A percentile compares a stretch with the other conserved stretches of the same genome.
Evolutionary conservation across 1,140 invertebrate species (phyloP).

Genomic region (Drosophila neocordata): DNA sequence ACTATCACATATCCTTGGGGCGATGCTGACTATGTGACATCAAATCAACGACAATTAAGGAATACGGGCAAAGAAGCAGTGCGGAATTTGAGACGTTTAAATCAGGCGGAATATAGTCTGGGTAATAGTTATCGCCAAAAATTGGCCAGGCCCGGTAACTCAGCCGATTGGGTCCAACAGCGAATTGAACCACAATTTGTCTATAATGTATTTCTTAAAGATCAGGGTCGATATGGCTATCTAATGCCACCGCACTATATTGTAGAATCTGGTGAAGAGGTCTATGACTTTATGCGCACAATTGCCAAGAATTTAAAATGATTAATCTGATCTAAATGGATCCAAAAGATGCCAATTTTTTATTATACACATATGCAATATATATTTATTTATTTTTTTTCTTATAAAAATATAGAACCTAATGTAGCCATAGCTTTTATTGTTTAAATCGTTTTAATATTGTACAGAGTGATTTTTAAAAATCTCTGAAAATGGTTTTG

Average conservation of each 20-base stretch:
- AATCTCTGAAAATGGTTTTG: no score
- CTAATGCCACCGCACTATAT: slow-evolving; percentile 90
- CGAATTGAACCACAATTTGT: slow-evolving; percentile 87
- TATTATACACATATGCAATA: neutral
- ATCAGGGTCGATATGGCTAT: slow-evolving; percentile 90
- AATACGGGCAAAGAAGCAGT: slow-evolving; percentile 58
- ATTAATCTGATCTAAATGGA: no score
- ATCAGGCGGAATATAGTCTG: slow-evolving; percentile 73
- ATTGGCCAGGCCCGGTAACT: slow-evolving; percentile 83
- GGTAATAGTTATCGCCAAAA: slow-evolving; percentile 75
- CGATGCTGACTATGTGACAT: slow-evolving; percentile 70
- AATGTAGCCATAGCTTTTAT: no score
- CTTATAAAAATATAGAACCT: neutral
- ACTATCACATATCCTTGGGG: slow-evolving; percentile 84
- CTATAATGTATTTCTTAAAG: slow-evolving; percentile 92
- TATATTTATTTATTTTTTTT: slow-evolving; percentile 7
- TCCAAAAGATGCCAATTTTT: neutral
- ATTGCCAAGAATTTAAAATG: slow-evolving; percentile 84
- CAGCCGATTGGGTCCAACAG: slow-evolving; percentile 89
- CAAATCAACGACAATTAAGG: slow-evolving; percentile 60
- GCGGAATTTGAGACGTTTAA: slow-evolving; percentile 63
- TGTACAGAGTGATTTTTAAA: no score
- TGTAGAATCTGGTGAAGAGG: slow-evolving; percentile 89
- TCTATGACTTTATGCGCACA: slow-evolving; percentile 89
- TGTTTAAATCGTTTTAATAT: no score